Conservation (phyloP, 2,888 invertebrate genomes). For the Caenorhabditis panamensis region DNA sequence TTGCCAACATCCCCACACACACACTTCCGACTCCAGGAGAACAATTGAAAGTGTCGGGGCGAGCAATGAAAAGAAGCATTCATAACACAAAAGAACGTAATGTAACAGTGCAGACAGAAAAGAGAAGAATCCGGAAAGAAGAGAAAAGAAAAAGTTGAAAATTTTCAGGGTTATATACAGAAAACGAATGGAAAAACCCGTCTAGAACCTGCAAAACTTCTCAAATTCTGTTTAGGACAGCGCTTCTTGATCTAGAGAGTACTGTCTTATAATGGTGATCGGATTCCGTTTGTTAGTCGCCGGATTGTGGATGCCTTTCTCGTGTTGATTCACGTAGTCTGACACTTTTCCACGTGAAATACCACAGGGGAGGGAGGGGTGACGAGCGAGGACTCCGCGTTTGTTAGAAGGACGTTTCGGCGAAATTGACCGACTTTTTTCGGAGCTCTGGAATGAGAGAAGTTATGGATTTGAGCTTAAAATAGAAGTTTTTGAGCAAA, state of each 20-base stretch:
- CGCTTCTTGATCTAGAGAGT: slow-evolving; percentile 59
- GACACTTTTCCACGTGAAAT: slow-evolving; percentile 70
- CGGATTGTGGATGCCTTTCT: slow-evolving; percentile 76
- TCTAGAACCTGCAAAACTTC: too few species aligned
- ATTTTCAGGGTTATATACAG: too few species aligned
- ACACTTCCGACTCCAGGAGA: neutral
- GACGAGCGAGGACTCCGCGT: slow-evolving; percentile 55
- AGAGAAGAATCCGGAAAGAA: slow-evolving; percentile 20
- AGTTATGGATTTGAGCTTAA: too few species aligned
- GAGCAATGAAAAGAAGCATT: slow-evolving; percentile 7
- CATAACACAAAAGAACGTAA: slow-evolving; percentile 37
- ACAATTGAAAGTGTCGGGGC: neutral
- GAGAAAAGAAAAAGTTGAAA: neutral
- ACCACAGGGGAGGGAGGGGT: slow-evolving; percentile 66
- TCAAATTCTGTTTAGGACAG: neutral
- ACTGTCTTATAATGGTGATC: slow-evolving; percentile 67
- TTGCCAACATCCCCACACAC: slow-evolving; percentile 19
- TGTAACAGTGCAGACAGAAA: slow-evolving; percentile 27
- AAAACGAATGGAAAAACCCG: too few species aligned
- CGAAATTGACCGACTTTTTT: slow-evolving; percentile 74
- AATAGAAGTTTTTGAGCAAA: neutral
- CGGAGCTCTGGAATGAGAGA: slow-evolving; percentile 55
- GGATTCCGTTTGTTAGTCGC: slow-evolving; percentile 68
- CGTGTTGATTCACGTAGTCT: slow-evolving; percentile 76
- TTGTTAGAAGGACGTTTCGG: slow-evolving; percentile 60